Evolutionary conservation across 2,888 invertebrate species (phyloP), one percentile per base, ranked within the genome.

Genomic region (Cylindroiulus punctatus): DNA sequence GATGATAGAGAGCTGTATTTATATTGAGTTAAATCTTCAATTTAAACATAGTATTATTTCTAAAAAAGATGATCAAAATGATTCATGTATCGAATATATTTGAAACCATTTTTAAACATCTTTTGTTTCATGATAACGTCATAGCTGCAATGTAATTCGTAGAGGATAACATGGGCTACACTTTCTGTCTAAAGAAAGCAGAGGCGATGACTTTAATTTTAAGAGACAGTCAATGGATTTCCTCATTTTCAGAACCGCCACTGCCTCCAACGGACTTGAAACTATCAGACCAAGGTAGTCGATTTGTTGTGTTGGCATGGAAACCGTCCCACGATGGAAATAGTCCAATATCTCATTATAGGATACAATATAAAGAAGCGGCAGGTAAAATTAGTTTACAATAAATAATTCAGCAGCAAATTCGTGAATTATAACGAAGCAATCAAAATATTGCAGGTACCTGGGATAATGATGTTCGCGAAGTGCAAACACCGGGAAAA

Each of bases 331-430:
- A 90, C 88, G 93, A 93, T 87, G 95, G 95, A 89, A 93, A 94
- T 5, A 94, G 93, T 90, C 95, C 96, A 40, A 95, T 98, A 88
- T 95, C 95, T 87, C 95, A 95, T 90, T 97, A 97, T 91, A 95
- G 96, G 88, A 94, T 97, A 52, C 97, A 97, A 91, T 97, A 96
- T 91, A 97, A 97, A 91, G 94, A 95, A 90, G 95, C 95, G 87
- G 93, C 95, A 92, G 95, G 95, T 95, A 92, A 90, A 90, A 88
- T 86, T 81, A 81, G 19, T 57, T 19, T 17, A 30, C 19, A 65
- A 26, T 65, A 65, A 65, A 26, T 36, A 40, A 36, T 40, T 36
- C 36, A 82, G 30, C 30, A 36, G 14, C 32, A 82, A 32, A 36
- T 36, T 32, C 42, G 36, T 36, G 19, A n/a, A 36, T 26, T 65